A percentile compares a stretch with the other conserved stretches of the same genome.
Conservation (phyloP, 92 coral and sea anemone species). For the Epizoanthus ramosus region DNA sequence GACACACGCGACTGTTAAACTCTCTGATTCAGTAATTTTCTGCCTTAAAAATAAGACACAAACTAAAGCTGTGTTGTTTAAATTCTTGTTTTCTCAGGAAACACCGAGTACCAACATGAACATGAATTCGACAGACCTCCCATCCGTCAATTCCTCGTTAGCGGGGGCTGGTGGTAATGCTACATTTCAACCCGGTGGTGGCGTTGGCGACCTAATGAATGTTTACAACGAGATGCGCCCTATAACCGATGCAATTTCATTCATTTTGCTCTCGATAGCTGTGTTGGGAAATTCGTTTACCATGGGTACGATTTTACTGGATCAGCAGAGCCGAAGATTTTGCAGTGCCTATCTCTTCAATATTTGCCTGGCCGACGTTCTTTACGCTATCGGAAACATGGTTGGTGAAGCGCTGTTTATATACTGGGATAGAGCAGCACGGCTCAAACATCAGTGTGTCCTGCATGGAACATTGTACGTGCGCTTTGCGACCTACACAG, state of each 20-base stretch:
- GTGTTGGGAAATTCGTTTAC: constrained; percentile 25
- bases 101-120: no score
- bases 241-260: constrained; percentile 5
- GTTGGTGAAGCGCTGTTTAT: constrained; percentile 11
- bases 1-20: no score
- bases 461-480: background rate
- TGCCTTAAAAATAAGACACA: no score
- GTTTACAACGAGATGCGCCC: background rate
- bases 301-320: constrained; percentile 28
- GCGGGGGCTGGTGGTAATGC: background rate
- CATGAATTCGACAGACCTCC: background rate
- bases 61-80: no score
- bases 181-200: background rate
- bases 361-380: constrained; percentile 34
- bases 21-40: no score
- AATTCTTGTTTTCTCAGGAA: no score
- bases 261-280: constrained; percentile 26
- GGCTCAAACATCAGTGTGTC: background rate
- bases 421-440: background rate
- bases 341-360: constrained; percentile 43
- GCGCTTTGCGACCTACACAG: constrained; percentile 20
- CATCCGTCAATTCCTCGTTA: background rate
- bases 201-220: background rate
- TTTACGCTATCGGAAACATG: constrained; percentile 17
- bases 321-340: constrained; percentile 32